A percentile compares a stretch with the other conserved stretches of the same genome.
These are phyloP conservation scores for Otolemur crassicaudatus DNA, from an alignment of 2,797 vertebrate species.

Conservation along the genomic window DNA sequence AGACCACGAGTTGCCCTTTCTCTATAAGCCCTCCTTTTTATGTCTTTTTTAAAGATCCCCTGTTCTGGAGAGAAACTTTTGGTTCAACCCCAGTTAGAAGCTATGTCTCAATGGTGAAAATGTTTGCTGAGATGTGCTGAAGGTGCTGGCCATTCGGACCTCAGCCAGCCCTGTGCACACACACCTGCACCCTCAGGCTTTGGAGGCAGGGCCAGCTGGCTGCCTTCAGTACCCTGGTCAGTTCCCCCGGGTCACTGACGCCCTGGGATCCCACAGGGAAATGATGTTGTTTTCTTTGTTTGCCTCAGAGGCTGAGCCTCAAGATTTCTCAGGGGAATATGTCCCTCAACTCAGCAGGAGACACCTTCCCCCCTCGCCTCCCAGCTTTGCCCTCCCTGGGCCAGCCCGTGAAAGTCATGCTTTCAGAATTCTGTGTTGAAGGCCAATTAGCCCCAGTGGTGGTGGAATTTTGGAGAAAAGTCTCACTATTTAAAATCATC, in stretches of 20 bases:
- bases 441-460: accelerated
- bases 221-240: constrained; percentile 68
- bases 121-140: accelerated
- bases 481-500: background rate
- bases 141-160: accelerated
- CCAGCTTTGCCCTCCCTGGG: accelerated
- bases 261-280: accelerated
- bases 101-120: background rate
- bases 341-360: background rate
- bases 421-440: background rate
- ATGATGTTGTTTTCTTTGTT: background rate
- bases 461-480: background rate
- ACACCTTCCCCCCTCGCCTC: accelerated
- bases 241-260: background rate
- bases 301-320: background rate
- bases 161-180: background rate
- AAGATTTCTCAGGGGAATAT: accelerated
- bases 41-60: background rate
- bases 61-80: constrained; percentile 62
- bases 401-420: background rate
- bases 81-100: background rate
- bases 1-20: background rate
- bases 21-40: accelerated
- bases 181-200: background rate
- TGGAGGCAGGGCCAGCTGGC: background rate